These are phyloP conservation scores for Amiota communis DNA, from an alignment of 2,888 invertebrate genomes.

Conservation along the genomic window DNA sequence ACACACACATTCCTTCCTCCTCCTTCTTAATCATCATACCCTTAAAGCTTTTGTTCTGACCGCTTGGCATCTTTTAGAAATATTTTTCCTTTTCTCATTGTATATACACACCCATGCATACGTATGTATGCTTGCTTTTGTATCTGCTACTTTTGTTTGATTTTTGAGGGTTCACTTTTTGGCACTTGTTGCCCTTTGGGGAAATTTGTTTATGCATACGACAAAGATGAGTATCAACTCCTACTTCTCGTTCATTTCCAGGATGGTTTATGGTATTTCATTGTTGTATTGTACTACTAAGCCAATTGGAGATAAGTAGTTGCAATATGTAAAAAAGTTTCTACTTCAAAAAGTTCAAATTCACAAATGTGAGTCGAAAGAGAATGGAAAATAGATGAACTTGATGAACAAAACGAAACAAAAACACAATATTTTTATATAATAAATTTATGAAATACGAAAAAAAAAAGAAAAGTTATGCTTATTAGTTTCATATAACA, in stretches of 20 bases:
- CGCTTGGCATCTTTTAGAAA: neutral
- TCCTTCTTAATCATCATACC: neutral
- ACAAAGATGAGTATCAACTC: neutral
- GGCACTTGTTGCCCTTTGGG: slow-evolving; percentile 61
- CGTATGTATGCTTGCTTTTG: neutral
- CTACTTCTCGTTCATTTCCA: neutral
- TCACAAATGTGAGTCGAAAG: no score
- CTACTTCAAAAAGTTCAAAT: no score
- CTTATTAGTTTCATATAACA: no score
- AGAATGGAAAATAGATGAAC: no score
- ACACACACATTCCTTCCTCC: neutral
- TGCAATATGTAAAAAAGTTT: slow-evolving; percentile 34
- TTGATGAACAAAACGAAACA: no score
- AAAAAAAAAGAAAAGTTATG: no score
- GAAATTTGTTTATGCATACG: slow-evolving; percentile 52
- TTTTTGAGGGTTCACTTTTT: slow-evolving; percentile 30
- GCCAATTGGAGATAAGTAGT: slow-evolving; percentile 64
- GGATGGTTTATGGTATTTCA: slow-evolving; percentile 46
- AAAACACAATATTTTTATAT: no score
- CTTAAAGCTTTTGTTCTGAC: neutral
- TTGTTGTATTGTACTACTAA: slow-evolving; percentile 50
- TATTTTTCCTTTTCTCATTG: slow-evolving; percentile 4
- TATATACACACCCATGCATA: no score
- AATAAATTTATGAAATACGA: no score
- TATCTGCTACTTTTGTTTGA: slow-evolving; percentile 20